Evolutionary conservation across 64 coral and sea anemone genomes (phyloP).

Genomic region (Stichodactyla mertensii): DNA sequence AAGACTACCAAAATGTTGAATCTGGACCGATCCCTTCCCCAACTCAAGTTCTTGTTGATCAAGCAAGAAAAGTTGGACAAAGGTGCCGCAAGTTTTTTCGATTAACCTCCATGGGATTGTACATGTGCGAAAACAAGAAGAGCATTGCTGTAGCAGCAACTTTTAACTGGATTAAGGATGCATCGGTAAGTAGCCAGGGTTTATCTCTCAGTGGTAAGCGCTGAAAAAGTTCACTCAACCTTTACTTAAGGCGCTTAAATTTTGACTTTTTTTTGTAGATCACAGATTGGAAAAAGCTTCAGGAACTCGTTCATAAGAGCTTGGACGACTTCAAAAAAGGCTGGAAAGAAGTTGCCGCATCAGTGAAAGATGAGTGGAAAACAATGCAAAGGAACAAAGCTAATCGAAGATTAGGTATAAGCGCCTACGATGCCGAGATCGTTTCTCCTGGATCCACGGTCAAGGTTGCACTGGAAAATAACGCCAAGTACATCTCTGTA

Average conservation of each 20-base stretch:
- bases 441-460: conserved; percentile 5
- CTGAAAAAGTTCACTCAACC: no score
- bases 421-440: neutral
- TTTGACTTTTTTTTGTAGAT: neutral
- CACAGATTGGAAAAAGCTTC: neutral
- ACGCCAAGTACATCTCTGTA: neutral
- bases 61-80: conserved; percentile 22
- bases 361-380: neutral
- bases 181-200: neutral
- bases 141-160: conserved; percentile 3
- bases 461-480: conserved; percentile 25
- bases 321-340: conserved; percentile 2
- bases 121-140: conserved; percentile 18
- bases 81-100: conserved; percentile 31
- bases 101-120: conserved; percentile 25
- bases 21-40: conserved; percentile 39
- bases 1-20: conserved; percentile 40
- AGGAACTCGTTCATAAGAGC: conserved; percentile 1
- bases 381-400: neutral
- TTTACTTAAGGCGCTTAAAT: neutral
- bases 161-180: conserved; percentile 23
- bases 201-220: neutral
- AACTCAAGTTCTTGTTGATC: conserved; percentile 10
- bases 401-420: neutral
- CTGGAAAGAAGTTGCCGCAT: conserved; percentile 7